Evolutionary conservation across 2,888 invertebrate genomes (phyloP), one percentile per base, ranked within the genome.

Genomic region (Venusia cambrica): DNA sequence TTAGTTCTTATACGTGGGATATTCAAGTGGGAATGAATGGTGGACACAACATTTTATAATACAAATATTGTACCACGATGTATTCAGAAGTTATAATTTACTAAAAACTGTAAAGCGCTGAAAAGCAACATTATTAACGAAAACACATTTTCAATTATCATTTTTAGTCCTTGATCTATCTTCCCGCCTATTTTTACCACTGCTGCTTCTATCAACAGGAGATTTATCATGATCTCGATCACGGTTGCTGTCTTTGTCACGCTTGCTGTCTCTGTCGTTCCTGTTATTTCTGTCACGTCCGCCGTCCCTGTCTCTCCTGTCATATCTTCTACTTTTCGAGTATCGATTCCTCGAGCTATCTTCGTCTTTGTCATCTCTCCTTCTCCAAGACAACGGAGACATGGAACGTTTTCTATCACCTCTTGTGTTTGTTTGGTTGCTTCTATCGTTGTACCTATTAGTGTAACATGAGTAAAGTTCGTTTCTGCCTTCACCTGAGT

Each of bases 361-460:
- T n/a, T 12, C 11, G 27, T 12, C 19, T 17, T 19, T 16, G 25
- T 36, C 39, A 0, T 20, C 22, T 5, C 19, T 33, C 4, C 14
- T 44, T 14, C 46, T 41, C 44, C 38, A 42, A 10, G 41, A 39
- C 1, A 35, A 3, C 8, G 21, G 22, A 15, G 40, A 10, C 17
- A 21, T 17, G 9, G 7, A 12, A 6, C n/a, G 6, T 37, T 16
- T 5, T 38, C 9, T 26, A n/a, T 25, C 13, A n/a, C 14, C 8
- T 29, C 9, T 34, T 31, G 7, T 15, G 12, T 16, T 20, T 5
- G 32, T 24, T 5, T 15, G 10, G 8, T 24, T 12, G 3, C 15
- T 13, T 12, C 27, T 29, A 13, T 7, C 33, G 5, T 24, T 29
- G 20, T 38, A 37, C 6, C 37, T 33, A 7, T 26, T 28, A 1